A percentile compares a stretch with the other conserved stretches of the same genome.
phyloP scores from a whole-genome alignment of 2,113 vertebrate species.

The Marmota monax region DNA sequence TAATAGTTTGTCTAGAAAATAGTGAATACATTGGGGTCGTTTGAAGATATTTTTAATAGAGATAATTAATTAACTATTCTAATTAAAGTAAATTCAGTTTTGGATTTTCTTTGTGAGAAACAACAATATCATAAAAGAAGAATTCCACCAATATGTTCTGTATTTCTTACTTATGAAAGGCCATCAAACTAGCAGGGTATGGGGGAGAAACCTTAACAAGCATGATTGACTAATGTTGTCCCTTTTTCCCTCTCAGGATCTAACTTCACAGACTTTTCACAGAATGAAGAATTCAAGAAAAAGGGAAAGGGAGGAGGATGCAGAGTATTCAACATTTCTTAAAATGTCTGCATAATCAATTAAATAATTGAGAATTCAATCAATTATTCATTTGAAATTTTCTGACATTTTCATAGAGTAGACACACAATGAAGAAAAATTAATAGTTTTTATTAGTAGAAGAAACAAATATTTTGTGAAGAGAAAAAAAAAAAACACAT shows the following conservation, averaged over 20 bases:
- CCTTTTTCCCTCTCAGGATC: not conserved
- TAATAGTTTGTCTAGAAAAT: not conserved
- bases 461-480: constrained; percentile 85
- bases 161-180: not conserved
- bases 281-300: not conserved
- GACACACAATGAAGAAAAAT: constrained; percentile 68
- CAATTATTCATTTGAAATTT: constrained; percentile 76
- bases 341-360: not conserved
- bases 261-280: not conserved
- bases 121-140: not conserved
- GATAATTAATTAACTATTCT: not conserved
- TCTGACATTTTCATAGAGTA: constrained; percentile 75
- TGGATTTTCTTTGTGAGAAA: not conserved
- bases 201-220: not conserved
- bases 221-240: not conserved
- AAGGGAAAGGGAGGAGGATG: not conserved
- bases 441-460: constrained; percentile 80
- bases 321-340: not conserved
- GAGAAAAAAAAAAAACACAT: constrained; percentile 78
- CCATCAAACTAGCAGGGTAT: not conserved
- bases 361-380: not conserved
- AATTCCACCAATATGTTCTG: not conserved
- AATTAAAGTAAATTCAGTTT: not conserved
- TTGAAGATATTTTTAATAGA: not conserved
- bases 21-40: not conserved